Evolutionary conservation across 2,888 invertebrate genomes (phyloP).

Genomic region (Melinaea marsaeus): DNA sequence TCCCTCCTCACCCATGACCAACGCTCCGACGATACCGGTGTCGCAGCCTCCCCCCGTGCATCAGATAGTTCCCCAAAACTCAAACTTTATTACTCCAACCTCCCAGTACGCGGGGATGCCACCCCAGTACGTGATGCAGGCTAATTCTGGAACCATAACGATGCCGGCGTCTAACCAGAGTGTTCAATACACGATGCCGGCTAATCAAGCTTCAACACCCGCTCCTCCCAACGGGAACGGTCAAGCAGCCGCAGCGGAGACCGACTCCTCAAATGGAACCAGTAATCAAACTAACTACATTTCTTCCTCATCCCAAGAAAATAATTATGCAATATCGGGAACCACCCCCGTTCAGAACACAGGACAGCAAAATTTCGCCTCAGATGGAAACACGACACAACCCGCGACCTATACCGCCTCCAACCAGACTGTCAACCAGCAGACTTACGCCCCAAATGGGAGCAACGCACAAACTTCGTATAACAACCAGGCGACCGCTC

Average conservation of each 20-base stretch:
- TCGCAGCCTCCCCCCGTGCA: slow-evolving; percentile 57
- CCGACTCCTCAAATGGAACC: slow-evolving; percentile 49
- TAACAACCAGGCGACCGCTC: slow-evolving; percentile 49
- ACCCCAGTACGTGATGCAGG: slow-evolving; percentile 66
- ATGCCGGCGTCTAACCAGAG: slow-evolving; percentile 53
- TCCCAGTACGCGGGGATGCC: slow-evolving; percentile 61
- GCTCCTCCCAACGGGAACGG: slow-evolving; percentile 55
- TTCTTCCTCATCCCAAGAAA: slow-evolving; percentile 67
- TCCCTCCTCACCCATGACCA: slow-evolving; percentile 52
- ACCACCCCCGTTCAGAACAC: slow-evolving; percentile 44
- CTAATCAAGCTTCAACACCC: slow-evolving; percentile 45
- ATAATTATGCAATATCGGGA: slow-evolving; percentile 48
- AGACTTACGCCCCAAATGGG: slow-evolving; percentile 54
- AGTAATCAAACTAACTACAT: slow-evolving; percentile 64
- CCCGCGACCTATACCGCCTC: slow-evolving; percentile 46
- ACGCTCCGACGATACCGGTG: slow-evolving; percentile 48
- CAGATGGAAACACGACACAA: slow-evolving; percentile 52
- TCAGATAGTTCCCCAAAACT: slow-evolving; percentile 59
- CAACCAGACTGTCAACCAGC: slow-evolving; percentile 48
- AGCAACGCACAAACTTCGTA: slow-evolving; percentile 46
- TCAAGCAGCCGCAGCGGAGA: slow-evolving; percentile 48
- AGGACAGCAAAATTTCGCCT: slow-evolving; percentile 49
- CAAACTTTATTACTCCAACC: slow-evolving; percentile 57
- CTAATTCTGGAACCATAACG: slow-evolving; percentile 50
- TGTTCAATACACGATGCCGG: slow-evolving; percentile 59